phyloP scores from a whole-genome alignment of 1,140 invertebrate genomes.

The Drosophila ironensis region DNA sequence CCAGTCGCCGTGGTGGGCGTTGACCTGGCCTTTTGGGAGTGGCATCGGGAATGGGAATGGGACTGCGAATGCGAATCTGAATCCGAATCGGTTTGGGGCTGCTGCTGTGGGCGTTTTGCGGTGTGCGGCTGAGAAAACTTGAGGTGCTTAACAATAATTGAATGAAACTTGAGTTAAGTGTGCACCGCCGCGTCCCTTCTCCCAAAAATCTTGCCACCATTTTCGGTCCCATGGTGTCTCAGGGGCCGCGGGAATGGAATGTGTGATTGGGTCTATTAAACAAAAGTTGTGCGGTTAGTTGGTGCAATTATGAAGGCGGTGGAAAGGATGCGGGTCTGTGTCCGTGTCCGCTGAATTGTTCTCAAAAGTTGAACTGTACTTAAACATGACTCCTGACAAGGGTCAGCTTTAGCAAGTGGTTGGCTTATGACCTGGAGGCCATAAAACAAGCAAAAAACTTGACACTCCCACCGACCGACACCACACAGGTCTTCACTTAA shows the following conservation, averaged over 20 bases:
- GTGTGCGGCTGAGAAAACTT: slow-evolving; percentile 76
- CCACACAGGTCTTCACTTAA: too few relatives aligned
- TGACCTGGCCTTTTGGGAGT: neutral
- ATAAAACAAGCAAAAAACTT: neutral
- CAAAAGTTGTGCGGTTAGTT: slow-evolving; percentile 62
- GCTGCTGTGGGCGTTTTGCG: slow-evolving; percentile 44
- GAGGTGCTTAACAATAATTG: slow-evolving; percentile 80
- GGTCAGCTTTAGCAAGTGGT: neutral
- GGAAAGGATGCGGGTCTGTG: neutral
- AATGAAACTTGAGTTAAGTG: slow-evolving; percentile 78
- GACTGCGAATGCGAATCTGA: too few relatives aligned
- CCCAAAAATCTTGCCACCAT: neutral
- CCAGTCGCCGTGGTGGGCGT: neutral
- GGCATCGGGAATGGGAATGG: neutral
- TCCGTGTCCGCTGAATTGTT: neutral
- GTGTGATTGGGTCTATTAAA: slow-evolving; percentile 76
- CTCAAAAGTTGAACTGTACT: neutral
- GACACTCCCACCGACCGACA: too few relatives aligned
- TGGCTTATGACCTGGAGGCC: neutral
- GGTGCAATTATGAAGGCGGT: slow-evolving; percentile 51
- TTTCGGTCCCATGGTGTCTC: neutral
- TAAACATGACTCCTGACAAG: neutral
- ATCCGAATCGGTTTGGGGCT: too few relatives aligned
- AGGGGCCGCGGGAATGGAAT: neutral
- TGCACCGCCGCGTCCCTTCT: slow-evolving; percentile 4